These are phyloP conservation scores for Epizoanthus stellaris DNA, from an alignment of 92 coral and sea anemone genomes.

Conservation along the genomic window DNA sequence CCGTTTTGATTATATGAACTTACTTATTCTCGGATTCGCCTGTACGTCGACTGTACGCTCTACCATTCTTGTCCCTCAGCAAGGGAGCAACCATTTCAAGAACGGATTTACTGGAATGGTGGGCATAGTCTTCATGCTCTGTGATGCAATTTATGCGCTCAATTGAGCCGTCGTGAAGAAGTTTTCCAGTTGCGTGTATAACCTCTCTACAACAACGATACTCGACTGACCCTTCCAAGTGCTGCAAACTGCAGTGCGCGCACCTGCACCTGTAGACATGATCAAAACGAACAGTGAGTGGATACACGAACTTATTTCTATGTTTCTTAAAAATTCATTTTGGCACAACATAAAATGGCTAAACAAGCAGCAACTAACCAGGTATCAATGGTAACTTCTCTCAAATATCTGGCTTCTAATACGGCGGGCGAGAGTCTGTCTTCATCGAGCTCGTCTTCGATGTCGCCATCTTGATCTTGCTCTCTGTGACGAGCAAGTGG, in stretches of 20 bases:
- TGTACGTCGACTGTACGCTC: neutral
- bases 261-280: no score
- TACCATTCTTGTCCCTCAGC: neutral
- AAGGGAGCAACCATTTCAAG: neutral
- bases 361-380: slow-evolving; percentile 8
- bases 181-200: neutral
- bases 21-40: neutral
- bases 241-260: no score
- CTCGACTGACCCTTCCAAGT: no score
- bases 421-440: neutral
- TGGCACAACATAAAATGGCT: neutral
- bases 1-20: neutral
- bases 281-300: no score
- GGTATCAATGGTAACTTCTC: neutral
- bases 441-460: neutral
- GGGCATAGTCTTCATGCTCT: neutral
- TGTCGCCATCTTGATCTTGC: neutral
- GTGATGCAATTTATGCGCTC: neutral
- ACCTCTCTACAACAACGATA: neutral
- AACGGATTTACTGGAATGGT: neutral
- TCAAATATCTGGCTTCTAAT: neutral
- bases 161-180: neutral
- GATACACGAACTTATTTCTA: no score
- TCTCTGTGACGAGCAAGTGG: slow-evolving; percentile 5
- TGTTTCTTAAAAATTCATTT: neutral